Evolutionary conservation across 1,140 invertebrate genomes (phyloP).

Genomic region (Agraylea sexmaculata): DNA sequence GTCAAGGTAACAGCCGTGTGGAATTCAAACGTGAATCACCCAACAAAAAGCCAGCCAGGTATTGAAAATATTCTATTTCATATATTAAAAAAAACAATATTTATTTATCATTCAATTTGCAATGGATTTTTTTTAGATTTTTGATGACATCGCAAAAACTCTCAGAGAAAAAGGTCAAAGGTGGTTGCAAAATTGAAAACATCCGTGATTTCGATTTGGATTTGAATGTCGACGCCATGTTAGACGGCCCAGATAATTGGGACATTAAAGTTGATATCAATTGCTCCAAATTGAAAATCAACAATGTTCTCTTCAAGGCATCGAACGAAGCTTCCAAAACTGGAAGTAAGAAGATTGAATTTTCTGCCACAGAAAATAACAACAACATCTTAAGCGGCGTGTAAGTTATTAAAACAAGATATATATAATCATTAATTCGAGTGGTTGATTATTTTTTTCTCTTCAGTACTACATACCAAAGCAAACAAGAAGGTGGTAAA

Average conservation of each 20-base stretch:
- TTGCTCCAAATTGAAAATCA: conserved; percentile 49
- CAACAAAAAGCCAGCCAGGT: conserved; percentile 33
- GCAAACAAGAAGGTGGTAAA: conserved; percentile 56
- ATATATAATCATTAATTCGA: conserved; percentile 7
- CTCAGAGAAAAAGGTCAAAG: conserved; percentile 42
- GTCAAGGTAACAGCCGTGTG: conserved; percentile 1
- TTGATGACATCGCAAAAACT: conserved; percentile 41
- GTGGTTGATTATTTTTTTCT: conserved; percentile 16
- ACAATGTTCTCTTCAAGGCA: conserved; percentile 53
- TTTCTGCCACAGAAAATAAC: conserved; percentile 47
- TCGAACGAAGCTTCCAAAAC: conserved; percentile 46
- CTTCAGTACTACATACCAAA: conserved; percentile 50
- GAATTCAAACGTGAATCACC: conserved; percentile 24
- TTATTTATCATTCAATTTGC: not conserved
- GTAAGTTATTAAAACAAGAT: conserved; percentile 26
- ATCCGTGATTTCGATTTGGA: conserved; percentile 40
- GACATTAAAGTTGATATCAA: conserved; percentile 49
- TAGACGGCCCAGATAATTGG: conserved; percentile 53
- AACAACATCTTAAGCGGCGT: conserved; percentile 56
- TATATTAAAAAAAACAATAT: conserved; percentile 1
- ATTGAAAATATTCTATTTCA: conserved; percentile 1
- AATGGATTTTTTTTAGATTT: conserved; percentile 22
- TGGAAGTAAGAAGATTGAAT: conserved; percentile 45
- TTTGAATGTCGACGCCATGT: conserved; percentile 40
- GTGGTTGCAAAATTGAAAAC: conserved; percentile 40